Conservation (phyloP, 2,888 invertebrate species). For the Stomorhina lunata region DNA sequence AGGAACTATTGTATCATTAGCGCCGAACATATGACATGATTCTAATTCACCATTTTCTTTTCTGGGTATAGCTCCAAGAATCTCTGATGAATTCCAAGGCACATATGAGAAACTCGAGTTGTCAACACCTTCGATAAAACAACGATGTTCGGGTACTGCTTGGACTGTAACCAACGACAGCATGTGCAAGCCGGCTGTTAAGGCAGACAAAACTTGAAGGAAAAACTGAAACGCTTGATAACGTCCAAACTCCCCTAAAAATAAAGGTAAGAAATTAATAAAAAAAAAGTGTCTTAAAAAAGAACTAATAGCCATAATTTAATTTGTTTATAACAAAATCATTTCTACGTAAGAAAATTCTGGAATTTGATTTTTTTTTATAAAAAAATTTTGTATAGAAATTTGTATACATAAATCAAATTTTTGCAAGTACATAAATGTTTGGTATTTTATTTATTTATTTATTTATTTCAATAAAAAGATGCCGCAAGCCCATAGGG, state of each 20-base stretch:
- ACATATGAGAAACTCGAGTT: conserved; percentile 80
- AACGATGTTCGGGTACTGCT: conserved; percentile 88
- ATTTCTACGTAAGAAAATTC: too few species aligned
- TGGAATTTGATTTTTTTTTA: too few species aligned
- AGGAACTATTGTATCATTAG: conserved; percentile 77
- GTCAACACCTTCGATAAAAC: conserved; percentile 81
- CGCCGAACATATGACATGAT: conserved; percentile 83
- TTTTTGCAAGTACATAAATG: too few species aligned
- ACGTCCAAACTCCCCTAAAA: conserved; percentile 89
- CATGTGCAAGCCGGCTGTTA: conserved; percentile 90
- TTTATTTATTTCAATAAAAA: too few species aligned
- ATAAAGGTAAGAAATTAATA: background rate
- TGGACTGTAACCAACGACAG: conserved; percentile 89
- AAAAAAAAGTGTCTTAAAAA: background rate
- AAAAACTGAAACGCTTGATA: conserved; percentile 90
- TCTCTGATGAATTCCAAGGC: conserved; percentile 82
- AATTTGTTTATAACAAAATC: too few species aligned
- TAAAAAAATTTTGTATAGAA: too few species aligned
- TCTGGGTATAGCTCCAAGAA: conserved; percentile 82
- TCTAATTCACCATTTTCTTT: conserved; percentile 83
- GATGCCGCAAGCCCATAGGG: too few species aligned
- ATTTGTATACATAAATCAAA: too few species aligned
- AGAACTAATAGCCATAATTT: too few species aligned
- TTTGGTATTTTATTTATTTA: too few species aligned
- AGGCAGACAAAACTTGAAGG: conserved; percentile 87